These are phyloP conservation scores for Drosophila albomicans DNA, from an alignment of 1,140 invertebrate species.

Conservation along the genomic window DNA sequence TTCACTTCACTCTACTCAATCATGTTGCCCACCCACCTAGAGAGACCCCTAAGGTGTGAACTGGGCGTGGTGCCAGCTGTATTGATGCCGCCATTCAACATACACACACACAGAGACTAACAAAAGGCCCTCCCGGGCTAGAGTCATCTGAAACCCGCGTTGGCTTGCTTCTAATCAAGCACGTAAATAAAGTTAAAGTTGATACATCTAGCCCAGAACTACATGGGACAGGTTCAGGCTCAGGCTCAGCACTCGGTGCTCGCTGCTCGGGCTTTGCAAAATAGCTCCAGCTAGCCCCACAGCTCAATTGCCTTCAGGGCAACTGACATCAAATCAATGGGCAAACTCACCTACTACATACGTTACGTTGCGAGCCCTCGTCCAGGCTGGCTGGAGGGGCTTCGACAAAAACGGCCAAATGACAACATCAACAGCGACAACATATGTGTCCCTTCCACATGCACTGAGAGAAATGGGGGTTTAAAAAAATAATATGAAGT, in stretches of 20 bases:
- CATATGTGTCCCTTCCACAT: conserved; percentile 42
- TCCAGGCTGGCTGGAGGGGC: neutral
- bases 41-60: conserved; percentile 32
- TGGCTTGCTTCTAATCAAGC: conserved; percentile 74
- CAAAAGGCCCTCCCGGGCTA: conserved; percentile 1
- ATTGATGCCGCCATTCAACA: conserved; percentile 31
- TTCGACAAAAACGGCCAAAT: conserved; percentile 71
- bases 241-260: too few relatives aligned
- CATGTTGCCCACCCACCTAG: neutral
- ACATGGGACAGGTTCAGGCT: neutral
- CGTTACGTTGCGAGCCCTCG: conserved; percentile 17
- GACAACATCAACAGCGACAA: conserved; percentile 62
- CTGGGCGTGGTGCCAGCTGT: conserved; percentile 16
- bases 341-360: conserved; percentile 48
- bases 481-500: neutral
- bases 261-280: conserved; percentile 9
- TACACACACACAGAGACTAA: conserved; percentile 5
- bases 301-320: conserved; percentile 57
- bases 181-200: conserved; percentile 83
- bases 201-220: conserved; percentile 45
- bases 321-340: conserved; percentile 68
- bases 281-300: conserved; percentile 12
- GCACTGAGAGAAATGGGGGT: conserved; percentile 21
- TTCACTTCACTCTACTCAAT: neutral
- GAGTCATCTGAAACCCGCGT: conserved; percentile 24